Conservation (phyloP, 1,140 invertebrate genomes). For the Dendroctonus valens region DNA sequence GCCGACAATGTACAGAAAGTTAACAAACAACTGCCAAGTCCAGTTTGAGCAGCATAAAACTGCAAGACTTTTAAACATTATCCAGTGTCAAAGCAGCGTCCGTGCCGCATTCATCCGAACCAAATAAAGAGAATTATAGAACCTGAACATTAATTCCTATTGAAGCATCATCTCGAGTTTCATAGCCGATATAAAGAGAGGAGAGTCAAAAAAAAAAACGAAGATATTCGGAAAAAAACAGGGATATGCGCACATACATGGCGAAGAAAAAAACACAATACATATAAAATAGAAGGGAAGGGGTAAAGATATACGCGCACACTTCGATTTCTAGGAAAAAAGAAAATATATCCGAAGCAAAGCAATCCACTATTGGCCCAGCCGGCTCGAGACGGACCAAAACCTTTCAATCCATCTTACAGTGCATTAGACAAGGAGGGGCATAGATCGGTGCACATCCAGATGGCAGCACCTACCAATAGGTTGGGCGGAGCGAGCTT, state of each 20-base stretch:
- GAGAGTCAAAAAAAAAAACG: constrained; percentile 12
- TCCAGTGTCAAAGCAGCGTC: not conserved
- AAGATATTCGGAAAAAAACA: constrained; percentile 2
- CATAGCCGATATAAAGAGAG: constrained; percentile 14
- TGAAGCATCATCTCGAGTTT: constrained; percentile 16
- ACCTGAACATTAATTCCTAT: constrained; percentile 14
- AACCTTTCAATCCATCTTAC: constrained; percentile 35
- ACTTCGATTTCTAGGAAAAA: constrained; percentile 50
- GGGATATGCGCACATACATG: constrained; percentile 25
- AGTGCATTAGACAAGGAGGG: constrained; percentile 32
- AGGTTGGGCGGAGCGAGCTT: constrained; percentile 43
- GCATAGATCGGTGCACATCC: constrained; percentile 16
- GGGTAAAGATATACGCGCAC: constrained; percentile 37
- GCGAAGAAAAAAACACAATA: constrained; percentile 34
- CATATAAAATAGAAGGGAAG: constrained; percentile 36
- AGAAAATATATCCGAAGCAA: constrained; percentile 49
- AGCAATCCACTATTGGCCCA: constrained; percentile 46
- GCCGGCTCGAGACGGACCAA: constrained; percentile 27
- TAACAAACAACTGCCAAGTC: no score
- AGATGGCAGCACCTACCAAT: constrained; percentile 49
- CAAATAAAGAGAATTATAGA: not conserved
- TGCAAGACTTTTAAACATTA: not conserved
- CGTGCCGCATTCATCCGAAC: not conserved
- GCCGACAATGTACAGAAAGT: no score
- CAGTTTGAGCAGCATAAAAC: no score